Conservation (phyloP, 2,797 vertebrate genomes). For the Dendrocincla tyrannina region DNA sequence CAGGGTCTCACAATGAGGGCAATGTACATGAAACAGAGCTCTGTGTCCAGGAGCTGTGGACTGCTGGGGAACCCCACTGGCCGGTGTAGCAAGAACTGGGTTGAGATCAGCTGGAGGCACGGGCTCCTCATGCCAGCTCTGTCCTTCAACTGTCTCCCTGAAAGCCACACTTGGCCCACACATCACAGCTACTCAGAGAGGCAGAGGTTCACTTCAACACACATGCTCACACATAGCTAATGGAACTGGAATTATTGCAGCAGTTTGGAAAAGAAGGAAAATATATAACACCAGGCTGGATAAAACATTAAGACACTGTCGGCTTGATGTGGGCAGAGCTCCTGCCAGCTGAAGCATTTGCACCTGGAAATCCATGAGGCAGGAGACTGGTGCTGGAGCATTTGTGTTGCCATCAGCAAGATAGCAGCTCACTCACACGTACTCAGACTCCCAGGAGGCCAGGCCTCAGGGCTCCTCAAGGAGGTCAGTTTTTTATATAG, state of each 20-base stretch:
- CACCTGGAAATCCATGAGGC: constrained; percentile 4
- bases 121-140: not conserved
- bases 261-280: not conserved
- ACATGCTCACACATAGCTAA: not conserved
- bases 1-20: not conserved
- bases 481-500: constrained; percentile 70
- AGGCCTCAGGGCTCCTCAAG: constrained; percentile 1
- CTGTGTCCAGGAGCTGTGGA: not conserved
- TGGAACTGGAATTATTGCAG: not conserved
- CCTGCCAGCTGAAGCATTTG: constrained; percentile 11
- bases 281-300: not conserved
- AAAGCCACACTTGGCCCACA: not conserved
- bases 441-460: constrained; percentile 53
- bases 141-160: not conserved
- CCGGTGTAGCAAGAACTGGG: not conserved
- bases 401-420: not conserved
- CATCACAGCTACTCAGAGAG: not conserved
- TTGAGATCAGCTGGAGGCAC: not conserved
- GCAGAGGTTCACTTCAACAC: not conserved
- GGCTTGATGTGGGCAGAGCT: not conserved
- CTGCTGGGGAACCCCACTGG: not conserved
- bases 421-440: constrained; percentile 39
- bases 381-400: not conserved
- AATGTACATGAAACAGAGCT: not conserved
- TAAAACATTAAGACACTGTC: not conserved